phyloP scores from a whole-genome alignment of 1,140 invertebrate genomes.

The Hypothenemus hampei region DNA sequence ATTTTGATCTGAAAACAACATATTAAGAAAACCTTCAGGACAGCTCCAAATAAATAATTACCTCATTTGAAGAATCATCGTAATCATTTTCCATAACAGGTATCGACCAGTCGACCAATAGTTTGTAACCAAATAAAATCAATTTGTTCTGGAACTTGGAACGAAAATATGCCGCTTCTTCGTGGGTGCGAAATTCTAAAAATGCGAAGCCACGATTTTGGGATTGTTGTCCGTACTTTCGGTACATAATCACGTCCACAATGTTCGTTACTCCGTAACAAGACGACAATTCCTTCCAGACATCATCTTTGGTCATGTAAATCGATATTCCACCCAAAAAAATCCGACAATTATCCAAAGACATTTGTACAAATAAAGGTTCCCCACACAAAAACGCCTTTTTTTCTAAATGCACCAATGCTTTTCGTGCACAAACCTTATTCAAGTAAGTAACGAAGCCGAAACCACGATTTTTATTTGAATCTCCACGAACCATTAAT shows the following conservation, averaged over 20 bases:
- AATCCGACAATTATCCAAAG: slow-evolving; percentile 67
- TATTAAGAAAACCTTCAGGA: neutral
- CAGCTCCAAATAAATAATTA: neutral
- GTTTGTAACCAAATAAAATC: slow-evolving; percentile 9
- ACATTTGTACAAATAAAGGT: slow-evolving; percentile 5
- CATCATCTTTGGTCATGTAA: slow-evolving; percentile 63
- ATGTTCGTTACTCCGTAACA: slow-evolving; percentile 51
- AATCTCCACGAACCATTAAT: slow-evolving; percentile 18
- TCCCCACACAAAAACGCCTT: slow-evolving; percentile 2
- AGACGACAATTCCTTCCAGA: slow-evolving; percentile 61
- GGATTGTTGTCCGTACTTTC: slow-evolving; percentile 32
- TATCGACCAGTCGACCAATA: slow-evolving; percentile 30
- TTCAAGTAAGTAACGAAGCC: slow-evolving; percentile 28
- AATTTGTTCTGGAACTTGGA: slow-evolving; percentile 38
- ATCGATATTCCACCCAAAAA: slow-evolving; percentile 78
- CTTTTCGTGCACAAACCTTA: slow-evolving; percentile 5
- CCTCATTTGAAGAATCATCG: neutral
- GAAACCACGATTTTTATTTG: slow-evolving; percentile 23
- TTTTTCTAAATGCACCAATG: neutral
- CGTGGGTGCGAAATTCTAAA: slow-evolving; percentile 77
- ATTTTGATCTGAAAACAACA: slow-evolving; percentile 49
- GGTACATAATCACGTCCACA: slow-evolving; percentile 71
- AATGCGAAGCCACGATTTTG: slow-evolving; percentile 71
- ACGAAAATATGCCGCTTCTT: slow-evolving; percentile 71
- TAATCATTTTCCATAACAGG: slow-evolving; percentile 6